Base-by-base conservation (phyloP, 2,113 vertebrate genomes). In the Ctenomys sociabilis region DNA sequence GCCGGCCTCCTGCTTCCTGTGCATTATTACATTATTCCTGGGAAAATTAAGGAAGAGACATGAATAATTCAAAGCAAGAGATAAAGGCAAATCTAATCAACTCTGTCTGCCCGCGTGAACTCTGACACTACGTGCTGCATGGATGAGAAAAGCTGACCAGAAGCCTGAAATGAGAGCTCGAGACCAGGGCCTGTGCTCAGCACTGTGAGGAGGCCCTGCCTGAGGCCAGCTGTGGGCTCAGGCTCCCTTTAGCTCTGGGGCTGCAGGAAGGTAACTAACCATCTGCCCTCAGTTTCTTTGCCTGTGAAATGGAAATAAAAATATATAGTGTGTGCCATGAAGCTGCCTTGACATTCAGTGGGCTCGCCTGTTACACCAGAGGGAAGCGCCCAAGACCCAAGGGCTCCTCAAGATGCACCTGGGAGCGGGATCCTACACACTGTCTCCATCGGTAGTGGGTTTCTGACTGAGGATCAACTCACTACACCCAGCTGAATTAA, bases 41-140 rank as follows among this genome's bases (percentile, higher is more conserved):
- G 94, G 93, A 94, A 98, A 98, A 98, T 98, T 96, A 97, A 94
- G 96, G 97, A 91, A 96, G 96, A 97, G 88, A 96, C 92, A 98
- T 98, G 98, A 98, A 98, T 98, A 98, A 99, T 98, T 98, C 98
- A 98, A 97, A 89, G 87, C 0, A 95, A 97, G 93, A 94, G 97
- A 98, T 98, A 97, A 97, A 97, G 30, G 97, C 97, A 98, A 98
- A 98, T 98, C 98, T 98, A 98, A 98, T 98, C 98, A 98, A 92
- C 90, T 93, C 98, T 94, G 96, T 0, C 95, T 0, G 40, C 98
- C 80, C 85, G 95, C 95, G 94, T 98, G 97, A 98, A 98, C 98
- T 98, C 97, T 97, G 98, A 97, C 97, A 93, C 90, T 96, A 97
- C 84, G 91, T 95, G 93, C 93, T 63, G 97, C 94, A 95, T 63